Evolutionary conservation across 2,888 invertebrate genomes (phyloP), one percentile per base, ranked within the genome.

Genomic region (Drosophila phalerata): DNA sequence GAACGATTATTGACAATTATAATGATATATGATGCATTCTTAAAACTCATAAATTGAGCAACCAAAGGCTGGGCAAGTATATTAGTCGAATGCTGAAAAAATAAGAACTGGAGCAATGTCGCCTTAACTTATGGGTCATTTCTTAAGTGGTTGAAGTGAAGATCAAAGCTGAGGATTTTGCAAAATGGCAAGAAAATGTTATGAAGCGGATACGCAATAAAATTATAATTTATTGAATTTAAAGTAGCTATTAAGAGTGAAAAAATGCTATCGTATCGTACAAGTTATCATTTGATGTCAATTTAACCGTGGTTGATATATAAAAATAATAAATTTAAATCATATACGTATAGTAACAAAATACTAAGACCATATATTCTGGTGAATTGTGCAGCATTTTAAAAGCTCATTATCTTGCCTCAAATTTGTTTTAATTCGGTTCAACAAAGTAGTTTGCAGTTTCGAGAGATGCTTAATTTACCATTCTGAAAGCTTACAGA

Each of bases 1-100:
- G 89, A 89, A 89, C 86, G 89, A 86, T 86, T 86, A 86, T 86
- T 89, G 85, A 86, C 85, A 86, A 86, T 86, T 86, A 86, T 88
- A 89, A 89, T 84, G 84, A 84, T 84, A 84, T 88, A 85, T 87
- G 89, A 71, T 81, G 77, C 88, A 82, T 79, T 82, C 88, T 88
- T 65, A 72, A 87, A 89, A 85, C 67, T 88, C 87, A 87, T 85
- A 85, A 85, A 85, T 86, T 79, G 75, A 61, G 67, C 43, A 61
- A 49, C 55, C 49, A 53, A 58, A 37, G 62, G 42, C 48, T 40
- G 43, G 25, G 30, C 47, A 34, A 79, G 75, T 77, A 70, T 62
- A 77, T 77, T 77, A 77, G 67, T 52, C 47, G 49, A 56, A 19
- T 22, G 42, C 49, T 13, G 55, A 8, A 47, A 65, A 19, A 53